Evolutionary conservation across 2,797 vertebrate species (phyloP), one percentile per base, ranked within the genome.

Genomic region (Petrocephalus schoutedeni): DNA sequence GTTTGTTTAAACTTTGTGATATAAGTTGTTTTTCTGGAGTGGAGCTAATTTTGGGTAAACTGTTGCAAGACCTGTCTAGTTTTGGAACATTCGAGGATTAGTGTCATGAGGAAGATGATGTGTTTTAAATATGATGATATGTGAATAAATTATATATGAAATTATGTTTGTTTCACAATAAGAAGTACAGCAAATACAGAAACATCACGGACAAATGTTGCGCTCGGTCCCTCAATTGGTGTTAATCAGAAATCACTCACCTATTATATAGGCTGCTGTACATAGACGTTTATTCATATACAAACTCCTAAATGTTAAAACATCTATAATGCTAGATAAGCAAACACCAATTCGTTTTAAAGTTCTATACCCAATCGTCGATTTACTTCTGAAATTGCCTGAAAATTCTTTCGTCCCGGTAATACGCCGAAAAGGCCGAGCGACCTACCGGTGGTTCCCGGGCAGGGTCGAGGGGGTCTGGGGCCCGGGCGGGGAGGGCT

Each of bases 131-230:
- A 61, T 16, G 41, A 61, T 61, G 58, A 83, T n/a, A 36, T 67
- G n/a, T 86, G 58, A 86, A 86, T 86, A 86, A 86, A 86, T 51
- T 61, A 67, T 86, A 21, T 64, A 49, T 64, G 10, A 67, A 86
- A 51, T 64, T 61, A n/a, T 64, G 16, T 86, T 28, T 53, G 54
- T 2, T 85, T 85, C 2, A 16, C 23, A 84, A 54, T 56, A 53
- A 23, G 14, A 23, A 36, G 32, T 12, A 23, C 28, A 57, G 58
- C 53, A 56, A 32, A 14, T 23, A 23, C n/a, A 85, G 16, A 85
- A 85, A 19, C 84, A 4, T 36, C 19, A 54, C 21, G 9, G 51
- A 10, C n/a, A 54, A 83, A 83, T 21, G 49, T 53, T 83, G n/a
- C 19, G 23, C 8, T 8, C 45, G 28, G 28, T 10, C 64, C 14